Conservation (phyloP, 2,888 invertebrate species). For the Heteromurus nitidus region DNA sequence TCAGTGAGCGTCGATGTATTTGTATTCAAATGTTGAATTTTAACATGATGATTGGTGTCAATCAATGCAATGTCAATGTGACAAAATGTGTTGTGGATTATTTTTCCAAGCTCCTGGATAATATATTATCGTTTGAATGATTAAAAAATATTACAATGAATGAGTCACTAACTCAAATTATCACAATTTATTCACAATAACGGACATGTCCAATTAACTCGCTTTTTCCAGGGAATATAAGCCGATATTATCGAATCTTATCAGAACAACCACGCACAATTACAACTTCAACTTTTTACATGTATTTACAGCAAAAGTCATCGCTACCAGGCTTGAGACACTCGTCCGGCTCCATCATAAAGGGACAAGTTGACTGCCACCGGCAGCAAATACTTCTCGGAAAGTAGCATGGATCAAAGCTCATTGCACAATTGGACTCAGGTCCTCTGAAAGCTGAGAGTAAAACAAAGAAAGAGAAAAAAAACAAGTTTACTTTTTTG, state of each 20-base stretch:
- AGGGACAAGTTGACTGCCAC: constrained; percentile 43
- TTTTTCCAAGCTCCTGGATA: too few relatives aligned
- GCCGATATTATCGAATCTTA: too few relatives aligned
- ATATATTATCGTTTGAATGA: too few relatives aligned
- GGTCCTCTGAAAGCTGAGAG: constrained; percentile 42
- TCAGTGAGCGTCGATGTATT: too few relatives aligned
- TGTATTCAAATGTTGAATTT: too few relatives aligned
- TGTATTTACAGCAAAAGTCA: constrained; percentile 46
- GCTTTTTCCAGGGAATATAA: too few relatives aligned
- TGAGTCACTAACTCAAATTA: constrained; percentile 2
- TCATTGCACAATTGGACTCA: constrained; percentile 21
- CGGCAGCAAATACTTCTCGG: constrained; percentile 52
- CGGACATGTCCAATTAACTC: too few relatives aligned
- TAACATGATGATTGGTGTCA: too few relatives aligned
- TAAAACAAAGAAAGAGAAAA: not conserved
- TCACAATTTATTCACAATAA: not conserved
- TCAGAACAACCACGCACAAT: not conserved
- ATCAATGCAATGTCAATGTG: too few relatives aligned
- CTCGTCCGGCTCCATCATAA: constrained; percentile 7
- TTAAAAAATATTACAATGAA: too few relatives aligned
- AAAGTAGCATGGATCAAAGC: constrained; percentile 53
- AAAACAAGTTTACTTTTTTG: too few relatives aligned
- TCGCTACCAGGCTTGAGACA: constrained; percentile 26
- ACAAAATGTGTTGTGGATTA: too few relatives aligned
- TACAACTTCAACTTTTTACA: constrained; percentile 17